Percentiles rank a stretch among this genome's conserved stretches.
Conservation (phyloP, 2,797 vertebrate species). For the Danio tinwini region DNA sequence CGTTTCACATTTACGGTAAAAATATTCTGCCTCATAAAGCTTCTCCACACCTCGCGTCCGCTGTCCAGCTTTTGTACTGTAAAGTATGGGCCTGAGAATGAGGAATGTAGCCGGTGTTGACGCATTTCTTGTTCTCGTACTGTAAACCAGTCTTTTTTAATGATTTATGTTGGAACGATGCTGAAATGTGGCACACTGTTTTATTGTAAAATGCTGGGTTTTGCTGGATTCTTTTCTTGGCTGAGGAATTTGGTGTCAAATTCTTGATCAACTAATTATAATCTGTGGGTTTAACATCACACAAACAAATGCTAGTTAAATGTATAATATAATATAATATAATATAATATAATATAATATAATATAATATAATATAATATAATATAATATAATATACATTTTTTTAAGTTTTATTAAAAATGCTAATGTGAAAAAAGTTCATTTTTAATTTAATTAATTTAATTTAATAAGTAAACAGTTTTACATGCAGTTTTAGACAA, state of each 20-base stretch:
- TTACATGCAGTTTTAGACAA: too few species aligned
- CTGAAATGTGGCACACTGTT: background rate
- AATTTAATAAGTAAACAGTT: too few species aligned
- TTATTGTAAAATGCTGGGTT: constrained; percentile 11
- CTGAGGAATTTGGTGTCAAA: background rate
- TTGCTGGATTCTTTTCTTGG: constrained; percentile 15
- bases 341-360: too few species aligned
- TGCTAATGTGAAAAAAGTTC: too few species aligned
- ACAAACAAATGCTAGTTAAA: background rate
- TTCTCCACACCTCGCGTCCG: constrained; percentile 13
- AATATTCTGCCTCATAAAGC: constrained; percentile 25
- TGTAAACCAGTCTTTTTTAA: constrained; percentile 25
- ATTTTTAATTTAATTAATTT: too few species aligned
- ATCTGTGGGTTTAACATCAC: background rate
- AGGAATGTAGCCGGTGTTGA: constrained; percentile 10
- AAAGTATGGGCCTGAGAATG: constrained; percentile 40
- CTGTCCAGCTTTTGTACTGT: constrained; percentile 11
- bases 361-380: too few species aligned
- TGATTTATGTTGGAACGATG: constrained; percentile 33
- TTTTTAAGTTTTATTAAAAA: too few species aligned
- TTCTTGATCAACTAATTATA: background rate
- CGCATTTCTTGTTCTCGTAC: background rate
- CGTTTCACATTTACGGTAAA: constrained; percentile 55
- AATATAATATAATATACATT: too few species aligned
- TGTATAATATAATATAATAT: too few species aligned